Conservation (phyloP, 2,888 invertebrate species). For the Aleiodes alternator region DNA sequence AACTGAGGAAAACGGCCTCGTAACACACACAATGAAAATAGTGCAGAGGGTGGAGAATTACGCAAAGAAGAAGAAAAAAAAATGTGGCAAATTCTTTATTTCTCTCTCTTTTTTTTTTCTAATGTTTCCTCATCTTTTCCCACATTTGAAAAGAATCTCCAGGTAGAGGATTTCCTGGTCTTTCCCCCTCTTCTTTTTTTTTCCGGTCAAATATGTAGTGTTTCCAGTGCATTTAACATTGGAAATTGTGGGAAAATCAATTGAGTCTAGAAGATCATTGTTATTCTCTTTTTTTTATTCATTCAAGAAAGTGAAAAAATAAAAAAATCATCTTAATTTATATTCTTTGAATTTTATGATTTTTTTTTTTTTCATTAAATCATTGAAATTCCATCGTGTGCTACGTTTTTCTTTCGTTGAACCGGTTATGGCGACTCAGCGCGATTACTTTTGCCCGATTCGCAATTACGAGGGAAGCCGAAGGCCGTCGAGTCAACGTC, state of each 20-base stretch:
- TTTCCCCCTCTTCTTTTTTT: neutral
- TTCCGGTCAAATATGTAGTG: constrained; percentile 19
- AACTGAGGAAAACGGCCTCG: constrained; percentile 51
- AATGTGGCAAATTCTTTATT: constrained; percentile 60
- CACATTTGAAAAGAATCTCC: constrained; percentile 27
- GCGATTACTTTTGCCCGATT: constrained; percentile 50
- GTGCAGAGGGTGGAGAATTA: constrained; percentile 50
- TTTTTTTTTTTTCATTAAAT: constrained; percentile 5
- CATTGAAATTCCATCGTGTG: constrained; percentile 17
- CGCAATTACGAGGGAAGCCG: constrained; percentile 55
- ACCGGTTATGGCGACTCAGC: constrained; percentile 34
- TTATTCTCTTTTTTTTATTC: neutral
- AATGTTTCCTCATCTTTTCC: constrained; percentile 21
- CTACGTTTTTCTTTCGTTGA: constrained; percentile 32
- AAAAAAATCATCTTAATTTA: neutral
- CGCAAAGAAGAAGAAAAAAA: constrained; percentile 59
- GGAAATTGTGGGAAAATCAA: neutral
- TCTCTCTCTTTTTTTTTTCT: constrained; percentile 36
- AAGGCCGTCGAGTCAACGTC: constrained; percentile 70
- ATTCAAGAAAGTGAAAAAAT: neutral
- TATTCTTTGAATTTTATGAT: neutral
- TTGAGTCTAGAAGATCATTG: neutral
- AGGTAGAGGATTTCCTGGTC: constrained; percentile 48
- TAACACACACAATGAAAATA: constrained; percentile 45
- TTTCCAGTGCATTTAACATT: neutral